Base-by-base conservation (phyloP, 2,797 vertebrate species). In the Gallinago stenura region DNA sequence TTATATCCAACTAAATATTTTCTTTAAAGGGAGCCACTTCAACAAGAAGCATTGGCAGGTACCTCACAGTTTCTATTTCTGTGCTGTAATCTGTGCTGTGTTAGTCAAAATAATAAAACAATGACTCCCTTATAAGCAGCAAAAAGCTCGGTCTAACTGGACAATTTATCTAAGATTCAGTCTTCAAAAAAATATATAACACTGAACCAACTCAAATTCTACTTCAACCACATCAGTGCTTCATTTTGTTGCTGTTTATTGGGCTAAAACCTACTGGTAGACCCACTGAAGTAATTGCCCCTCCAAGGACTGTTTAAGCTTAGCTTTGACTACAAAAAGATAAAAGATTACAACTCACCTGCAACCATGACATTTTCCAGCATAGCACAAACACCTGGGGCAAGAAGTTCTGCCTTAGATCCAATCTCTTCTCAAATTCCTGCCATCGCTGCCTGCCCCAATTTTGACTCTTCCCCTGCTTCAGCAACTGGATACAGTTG, bases 81-180 rank as follows among this genome's bases (percentile, higher is more conserved):
- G 58, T 85, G 46, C 54, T 66, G 64, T 78, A 94, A 89, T 81
- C 69, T 89, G n/a, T 69, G 69, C 50, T 71, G 31, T 37, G 17
- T 79, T 93, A 94, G 91, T 91, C 69, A 81, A 95, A 96, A 85
- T 68, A 91, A 83, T 79, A 73, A 77, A 65, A 79, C 30, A 88
- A 53, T 61, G 30, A 81, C 39, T 91, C 66, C 56, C 62, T 62
- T 88, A 64, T 10, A 90, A 90, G 51, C 15, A 76, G 64, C 46
- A 46, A 46, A 46, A 46, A 46, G 21, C 46, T 46, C 21, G 46
- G 46, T 46, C 46, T 46, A 46, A 46, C 21, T 1, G 0, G 18
- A 79, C 6, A 39, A 53, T 43, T 78, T n/a, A 61, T 24, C 7
- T 30, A 46, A 81, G 35, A 79, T 53, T 64, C 2, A 7, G 58